Base-by-base conservation (phyloP, 2,113 vertebrate species). In the Tragelaphus buxtoni region DNA sequence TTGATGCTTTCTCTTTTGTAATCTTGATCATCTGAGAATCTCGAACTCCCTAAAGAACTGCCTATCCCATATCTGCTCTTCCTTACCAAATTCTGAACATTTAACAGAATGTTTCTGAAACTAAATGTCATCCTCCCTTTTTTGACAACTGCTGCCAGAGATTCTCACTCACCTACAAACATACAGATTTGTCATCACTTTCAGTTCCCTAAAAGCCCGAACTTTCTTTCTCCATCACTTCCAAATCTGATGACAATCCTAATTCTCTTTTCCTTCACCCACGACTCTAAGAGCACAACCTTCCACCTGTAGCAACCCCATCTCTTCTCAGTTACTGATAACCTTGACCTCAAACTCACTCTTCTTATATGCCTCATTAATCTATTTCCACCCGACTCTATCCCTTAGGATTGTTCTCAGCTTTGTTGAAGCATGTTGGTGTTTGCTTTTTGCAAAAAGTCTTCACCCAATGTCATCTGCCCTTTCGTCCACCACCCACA, bases 291-390 rank as follows among this genome's bases (percentile, higher is more conserved):
- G 53, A 76, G 28, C 63, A 26, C 8, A 58, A 91, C 47, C 53
- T 94, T 51, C 63, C 39, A 63, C 61, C n/a, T 79, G 16, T 22
- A 61, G 58, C 0, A 0, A 94, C 56, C 51, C 63, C 74, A 39
- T 89, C 93, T 93, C 63, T 89, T 94, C 79, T 60, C 93, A 86
- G 63, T 35, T 82, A 39, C 77, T 76, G 96, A 94, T 97, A 96
- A 96, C 51, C 91, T 17, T 60, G 58, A 39, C 63, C 56, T 84
- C 83, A 53, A 14, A 61, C 24, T 83, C n/a, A 58, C 22, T 9
- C n/a, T 3, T 82, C 61, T 69, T 47, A 26, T 2, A 11, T 1
- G 35, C 53, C 8, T 81, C 88, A 83, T 93, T 60, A 84, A 87
- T 88, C 90, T 85, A 17, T 12, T 61, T 51, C 24, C 42, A 51